Conservation (phyloP, 2,113 vertebrate species). For the Forbesichthys papilliferus region DNA sequence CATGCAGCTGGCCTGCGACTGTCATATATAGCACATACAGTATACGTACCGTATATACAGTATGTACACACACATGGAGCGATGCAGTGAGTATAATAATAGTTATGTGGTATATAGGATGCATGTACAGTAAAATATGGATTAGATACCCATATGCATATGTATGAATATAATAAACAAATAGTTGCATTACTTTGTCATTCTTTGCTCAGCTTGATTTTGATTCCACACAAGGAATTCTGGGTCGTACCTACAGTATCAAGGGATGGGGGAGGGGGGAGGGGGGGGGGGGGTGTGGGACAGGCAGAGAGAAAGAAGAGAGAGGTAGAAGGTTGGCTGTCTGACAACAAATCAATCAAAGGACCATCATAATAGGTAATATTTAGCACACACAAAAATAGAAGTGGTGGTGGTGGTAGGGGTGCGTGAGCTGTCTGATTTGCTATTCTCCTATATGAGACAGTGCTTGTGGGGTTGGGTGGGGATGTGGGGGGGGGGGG, state of each 20-base stretch:
- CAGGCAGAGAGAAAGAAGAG: conserved; percentile 79
- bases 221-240: conserved; percentile 88
- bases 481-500: conserved; percentile 36
- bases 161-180: conserved; percentile 44
- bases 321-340: conserved; percentile 72
- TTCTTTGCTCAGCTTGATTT: conserved; percentile 86
- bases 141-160: conserved; percentile 48
- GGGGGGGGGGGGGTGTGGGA: conserved; percentile 64
- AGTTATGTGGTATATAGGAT: conserved; percentile 42
- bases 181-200: conserved; percentile 84
- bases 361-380: conserved; percentile 55
- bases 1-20: conserved; percentile 50
- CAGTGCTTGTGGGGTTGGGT: conserved; percentile 50
- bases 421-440: conserved; percentile 49
- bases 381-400: conserved; percentile 47
- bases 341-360: conserved; percentile 65
- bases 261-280: conserved; percentile 49
- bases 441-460: conserved; percentile 69
- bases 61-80: conserved; percentile 46
- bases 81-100: conserved; percentile 68
- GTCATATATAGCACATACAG: conserved; percentile 39
- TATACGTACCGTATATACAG: conserved; percentile 29
- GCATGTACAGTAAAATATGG: conserved; percentile 27
- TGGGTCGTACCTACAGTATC: conserved; percentile 80
- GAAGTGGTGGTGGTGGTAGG: background rate